Evolutionary conservation across 1,140 invertebrate genomes (phyloP).

Genomic region (Hydropsyche tenuis): DNA sequence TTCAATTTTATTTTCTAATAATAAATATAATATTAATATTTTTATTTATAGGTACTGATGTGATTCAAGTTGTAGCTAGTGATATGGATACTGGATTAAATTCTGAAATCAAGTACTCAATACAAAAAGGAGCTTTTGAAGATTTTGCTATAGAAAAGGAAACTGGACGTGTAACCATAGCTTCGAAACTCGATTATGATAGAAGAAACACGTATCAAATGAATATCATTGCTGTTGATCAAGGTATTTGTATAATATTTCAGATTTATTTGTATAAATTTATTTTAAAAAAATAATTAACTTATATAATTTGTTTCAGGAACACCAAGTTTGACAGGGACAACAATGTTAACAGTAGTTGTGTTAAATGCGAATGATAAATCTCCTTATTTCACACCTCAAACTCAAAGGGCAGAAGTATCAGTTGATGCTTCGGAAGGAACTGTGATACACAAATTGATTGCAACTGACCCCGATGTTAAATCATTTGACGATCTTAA

Average conservation of each 20-base stretch:
- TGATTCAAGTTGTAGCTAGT: constrained; percentile 74
- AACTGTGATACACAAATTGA: constrained; percentile 74
- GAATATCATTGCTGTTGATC: constrained; percentile 81
- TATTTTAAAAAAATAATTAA: neutral
- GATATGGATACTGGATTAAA: constrained; percentile 87
- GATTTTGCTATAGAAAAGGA: constrained; percentile 80
- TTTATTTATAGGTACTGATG: constrained; percentile 66
- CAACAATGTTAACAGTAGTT: constrained; percentile 77
- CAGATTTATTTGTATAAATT: neutral
- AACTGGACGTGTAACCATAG: constrained; percentile 78
- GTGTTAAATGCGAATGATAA: constrained; percentile 90
- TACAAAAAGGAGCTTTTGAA: constrained; percentile 85
- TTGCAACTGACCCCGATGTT: constrained; percentile 84
- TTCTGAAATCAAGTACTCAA: constrained; percentile 77
- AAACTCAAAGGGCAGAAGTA: constrained; percentile 81
- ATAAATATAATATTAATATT: constrained; percentile 5
- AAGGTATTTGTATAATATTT: constrained; percentile 62
- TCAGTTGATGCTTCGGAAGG: constrained; percentile 79
- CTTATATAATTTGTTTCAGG: constrained; percentile 57
- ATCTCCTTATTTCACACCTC: constrained; percentile 82
- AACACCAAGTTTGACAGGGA: constrained; percentile 79
- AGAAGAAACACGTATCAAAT: constrained; percentile 77
- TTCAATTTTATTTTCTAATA: constrained; percentile 8
- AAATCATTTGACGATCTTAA: constrained; percentile 71
- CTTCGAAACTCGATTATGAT: constrained; percentile 84